Evolutionary conservation across 2,888 invertebrate genomes (phyloP), one percentile per base, ranked within the genome.

Genomic region (Pecten maximus): DNA sequence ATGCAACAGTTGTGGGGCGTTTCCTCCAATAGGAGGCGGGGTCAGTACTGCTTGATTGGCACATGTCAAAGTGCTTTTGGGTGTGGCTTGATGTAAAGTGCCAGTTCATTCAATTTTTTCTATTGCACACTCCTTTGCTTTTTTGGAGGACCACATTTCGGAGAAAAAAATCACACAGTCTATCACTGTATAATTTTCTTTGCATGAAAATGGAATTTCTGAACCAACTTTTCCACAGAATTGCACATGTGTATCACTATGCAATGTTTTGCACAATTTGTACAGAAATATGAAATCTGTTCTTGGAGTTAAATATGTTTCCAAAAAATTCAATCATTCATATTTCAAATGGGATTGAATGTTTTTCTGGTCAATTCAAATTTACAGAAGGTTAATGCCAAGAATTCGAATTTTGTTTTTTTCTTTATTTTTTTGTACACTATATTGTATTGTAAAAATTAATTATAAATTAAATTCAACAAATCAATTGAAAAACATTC

Each of bases 21-120:
- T 74, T 35, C 74, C 74, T 74, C 74, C 74, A 28, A 12, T 74
- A 12, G 74, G 74, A 35, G 74, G 74, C 35, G 35, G 28, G 74
- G 74, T 74, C 35, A 74, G 74, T 74, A 74, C 74, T 8, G 35
- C 35, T 74, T 74, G 74, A 35, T 74, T 74, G 74, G 74, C 74
- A 74, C 74, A 10, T 74, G 74, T 16, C 23, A 54, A 15, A n/a
- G 74, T 74, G 74, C 28, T 74, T 74, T 28, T 74, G 35, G 74
- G 74, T 74, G 74, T 74, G 74, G 74, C 28, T 35, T 74, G 74
- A 35, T 74, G 35, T 28, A 74, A n/a, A 40, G 35, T 23, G 40
- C n/a, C 10, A 40, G 15, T 89, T 74, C 0, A 54, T 89, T 89
- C 6, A 12, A 40, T 54, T 74, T 60, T 40, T 35, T 28, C 23